Percentiles rank a stretch among this genome's conserved stretches.
These are phyloP conservation scores for Phocides pigmalion DNA, from an alignment of 1,140 invertebrate species.

Conservation along the genomic window DNA sequence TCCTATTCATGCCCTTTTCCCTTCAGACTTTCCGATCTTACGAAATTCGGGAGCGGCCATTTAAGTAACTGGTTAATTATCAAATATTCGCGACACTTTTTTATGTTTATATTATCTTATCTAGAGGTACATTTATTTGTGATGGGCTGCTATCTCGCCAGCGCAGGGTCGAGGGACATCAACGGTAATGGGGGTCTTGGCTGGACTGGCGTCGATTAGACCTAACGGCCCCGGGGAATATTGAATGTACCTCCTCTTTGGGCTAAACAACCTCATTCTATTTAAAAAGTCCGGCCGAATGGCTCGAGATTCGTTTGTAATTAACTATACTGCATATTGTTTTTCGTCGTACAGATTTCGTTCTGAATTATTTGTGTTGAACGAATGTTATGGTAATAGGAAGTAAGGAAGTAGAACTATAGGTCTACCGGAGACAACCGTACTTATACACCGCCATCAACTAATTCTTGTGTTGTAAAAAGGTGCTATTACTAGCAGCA, in stretches of 20 bases:
- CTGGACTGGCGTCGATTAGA: constrained; percentile 60
- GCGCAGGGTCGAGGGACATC: constrained; percentile 54
- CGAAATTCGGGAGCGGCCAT: constrained; percentile 5
- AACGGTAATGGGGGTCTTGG: constrained; percentile 62
- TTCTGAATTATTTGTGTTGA: too few relatives aligned
- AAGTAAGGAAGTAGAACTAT: too few relatives aligned
- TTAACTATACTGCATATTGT: neutral
- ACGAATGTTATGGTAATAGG: too few relatives aligned
- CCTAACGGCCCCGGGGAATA: constrained; percentile 45
- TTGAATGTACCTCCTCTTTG: constrained; percentile 18
- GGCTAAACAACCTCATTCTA: constrained; percentile 25
- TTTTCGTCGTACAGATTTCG: neutral
- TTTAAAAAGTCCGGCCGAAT: constrained; percentile 40
- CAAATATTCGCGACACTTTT: constrained; percentile 23
- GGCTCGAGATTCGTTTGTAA: constrained; percentile 20
- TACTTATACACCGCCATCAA: too few relatives aligned
- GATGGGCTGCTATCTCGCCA: constrained; percentile 46
- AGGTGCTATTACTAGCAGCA: too few relatives aligned
- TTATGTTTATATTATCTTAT: constrained; percentile 50
- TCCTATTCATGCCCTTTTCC: neutral
- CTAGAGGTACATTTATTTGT: constrained; percentile 56
- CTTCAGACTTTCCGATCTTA: constrained; percentile 17
- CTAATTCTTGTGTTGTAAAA: too few relatives aligned
- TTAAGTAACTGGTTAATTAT: constrained; percentile 6
- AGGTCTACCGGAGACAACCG: too few relatives aligned